Evolutionary conservation across 2,888 invertebrate genomes (phyloP), one percentile per base, ranked within the genome.

Genomic region (Pogonocherus hispidulus): DNA sequence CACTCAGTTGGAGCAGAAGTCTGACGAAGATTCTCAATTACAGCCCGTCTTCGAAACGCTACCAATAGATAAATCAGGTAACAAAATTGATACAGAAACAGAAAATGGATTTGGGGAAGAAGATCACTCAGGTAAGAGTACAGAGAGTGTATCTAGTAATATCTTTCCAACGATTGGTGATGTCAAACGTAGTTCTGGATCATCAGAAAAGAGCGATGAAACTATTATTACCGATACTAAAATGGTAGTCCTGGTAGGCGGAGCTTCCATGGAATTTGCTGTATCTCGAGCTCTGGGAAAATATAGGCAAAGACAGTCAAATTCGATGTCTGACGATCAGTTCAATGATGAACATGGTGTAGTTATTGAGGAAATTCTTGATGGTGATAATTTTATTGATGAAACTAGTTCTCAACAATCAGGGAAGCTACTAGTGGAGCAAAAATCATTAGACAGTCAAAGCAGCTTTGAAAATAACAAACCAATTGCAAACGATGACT

Each of bases 261-360:
- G 91, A 18, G 90, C 92, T 14, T 92, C 93, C 8, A 93, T 94
- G 89, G 94, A 94, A 82, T 94, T 94, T 84, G 94, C 94, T 0
- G 94, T 94, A 0, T 94, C 94, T 0, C 86, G 94, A 80, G 94
- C 94, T 0, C 85, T 94, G 20, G 94, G 94, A 20, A 94, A 93
- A 85, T 94, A 94, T 81, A 87, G 94, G 51, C 89, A 93, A 74
- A 89, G 93, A 74, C 88, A 92, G 70, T 92, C 93, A 77, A 92
- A 92, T 32, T 91, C 91, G 16, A 87, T 92, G 55, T 91, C 91
- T 37, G 92, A 93, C 78, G 93, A 93, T 71, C 91, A 91, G 80
- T 86, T 88, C 5, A 70, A 65, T 37, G 79, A 77, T 46, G 80
- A 80, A 41, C 76, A 79, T 18, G 77, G 77, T 11, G 69, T 80